Percentiles rank a stretch among this genome's conserved stretches.
These are phyloP conservation scores for Loripinus fragilis DNA, from an alignment of 2,888 invertebrate genomes.

Conservation along the genomic window DNA sequence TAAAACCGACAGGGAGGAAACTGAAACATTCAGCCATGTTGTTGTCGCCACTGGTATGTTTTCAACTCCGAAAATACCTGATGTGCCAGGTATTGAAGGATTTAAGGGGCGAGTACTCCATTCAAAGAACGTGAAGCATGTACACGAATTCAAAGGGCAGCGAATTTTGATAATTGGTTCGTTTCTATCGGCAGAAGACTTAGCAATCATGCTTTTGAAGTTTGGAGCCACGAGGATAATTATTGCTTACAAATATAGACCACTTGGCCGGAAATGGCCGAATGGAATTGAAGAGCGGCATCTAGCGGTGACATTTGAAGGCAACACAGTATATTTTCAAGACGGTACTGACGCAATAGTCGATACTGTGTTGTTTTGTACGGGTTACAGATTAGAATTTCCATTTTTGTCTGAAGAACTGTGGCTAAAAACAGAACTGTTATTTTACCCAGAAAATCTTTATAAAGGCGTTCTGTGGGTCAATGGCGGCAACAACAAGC, in stretches of 20 bases:
- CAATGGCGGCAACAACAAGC: too few species aligned
- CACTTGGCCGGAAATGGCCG: slow-evolving; percentile 9
- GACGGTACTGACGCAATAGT: not conserved
- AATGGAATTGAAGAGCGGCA: slow-evolving; percentile 27
- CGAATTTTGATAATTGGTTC: slow-evolving; percentile 24
- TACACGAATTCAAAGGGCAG: slow-evolving; percentile 22
- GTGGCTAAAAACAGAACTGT: not conserved
- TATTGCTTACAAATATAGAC: not conserved
- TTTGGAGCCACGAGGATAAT: not conserved
- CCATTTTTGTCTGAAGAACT: slow-evolving; percentile 15
- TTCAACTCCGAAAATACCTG: slow-evolving; percentile 17
- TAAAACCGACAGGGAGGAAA: not conserved
- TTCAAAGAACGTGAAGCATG: slow-evolving; percentile 28
- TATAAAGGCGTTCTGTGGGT: too few species aligned
- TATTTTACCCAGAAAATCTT: too few species aligned
- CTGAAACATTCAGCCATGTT: slow-evolving; percentile 24
- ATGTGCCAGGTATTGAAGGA: slow-evolving; percentile 16
- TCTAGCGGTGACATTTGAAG: slow-evolving; percentile 1
- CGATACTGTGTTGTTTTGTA: not conserved
- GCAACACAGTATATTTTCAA: not conserved
- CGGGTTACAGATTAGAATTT: not conserved
- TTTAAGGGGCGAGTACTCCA: slow-evolving; percentile 30
- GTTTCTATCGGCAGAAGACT: slow-evolving; percentile 20
- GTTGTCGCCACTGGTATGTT: slow-evolving; percentile 23
- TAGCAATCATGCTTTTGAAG: slow-evolving; percentile 13